A percentile compares a stretch with the other conserved stretches of the same genome.
Evolutionary conservation across 2,888 invertebrate species (phyloP).

Genomic region (Nineta flava): DNA sequence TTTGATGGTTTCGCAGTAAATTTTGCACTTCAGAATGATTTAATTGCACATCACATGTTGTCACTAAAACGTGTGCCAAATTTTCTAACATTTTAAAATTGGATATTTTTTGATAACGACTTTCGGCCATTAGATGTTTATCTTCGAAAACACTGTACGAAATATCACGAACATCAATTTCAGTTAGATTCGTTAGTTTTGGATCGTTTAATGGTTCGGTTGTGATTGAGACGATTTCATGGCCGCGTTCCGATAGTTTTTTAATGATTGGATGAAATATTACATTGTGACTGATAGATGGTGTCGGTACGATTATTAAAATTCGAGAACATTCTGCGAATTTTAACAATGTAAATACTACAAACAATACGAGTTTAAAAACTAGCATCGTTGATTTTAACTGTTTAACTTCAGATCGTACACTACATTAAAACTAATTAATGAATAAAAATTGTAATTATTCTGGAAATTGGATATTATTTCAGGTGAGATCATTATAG

Average conservation of each 20-base stretch:
- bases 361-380: too few species aligned
- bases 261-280: slow-evolving; percentile 9
- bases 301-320: slow-evolving; percentile 13
- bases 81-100: background rate
- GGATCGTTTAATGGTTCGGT: slow-evolving; percentile 15
- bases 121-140: background rate
- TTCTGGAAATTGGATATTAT: too few species aligned
- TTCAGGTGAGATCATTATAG: too few species aligned
- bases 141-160: background rate
- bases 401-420: too few species aligned
- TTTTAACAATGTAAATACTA: too few species aligned
- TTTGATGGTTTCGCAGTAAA: background rate
- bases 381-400: too few species aligned
- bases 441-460: too few species aligned
- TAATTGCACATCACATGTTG: background rate
- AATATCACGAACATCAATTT: background rate
- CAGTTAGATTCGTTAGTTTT: slow-evolving; percentile 1
- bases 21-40: background rate
- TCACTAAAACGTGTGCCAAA: background rate
- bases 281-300: slow-evolving; percentile 18
- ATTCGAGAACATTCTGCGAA: slow-evolving; percentile 9
- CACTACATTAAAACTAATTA: too few species aligned
- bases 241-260: slow-evolving; percentile 17
- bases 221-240: slow-evolving; percentile 18
- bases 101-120: background rate